Conservation (phyloP, 2,113 vertebrate species). For the Myocastor coypus region DNA sequence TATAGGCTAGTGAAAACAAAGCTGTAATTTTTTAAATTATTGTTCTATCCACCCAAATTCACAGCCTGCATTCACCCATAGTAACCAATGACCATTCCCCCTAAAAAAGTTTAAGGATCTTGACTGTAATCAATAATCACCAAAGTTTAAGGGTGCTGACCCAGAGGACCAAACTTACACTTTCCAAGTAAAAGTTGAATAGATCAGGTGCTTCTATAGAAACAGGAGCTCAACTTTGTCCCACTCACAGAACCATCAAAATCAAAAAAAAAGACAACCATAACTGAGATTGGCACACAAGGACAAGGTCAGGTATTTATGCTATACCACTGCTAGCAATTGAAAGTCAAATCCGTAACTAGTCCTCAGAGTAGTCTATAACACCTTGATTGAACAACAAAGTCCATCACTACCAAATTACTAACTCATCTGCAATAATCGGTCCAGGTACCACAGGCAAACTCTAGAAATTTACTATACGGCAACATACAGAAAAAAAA, state of each 20-base stretch:
- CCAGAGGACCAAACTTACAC: neutral
- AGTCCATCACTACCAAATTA: neutral
- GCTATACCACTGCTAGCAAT: neutral
- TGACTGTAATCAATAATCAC: neutral
- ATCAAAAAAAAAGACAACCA: slow-evolving; percentile 33
- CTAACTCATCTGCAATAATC: neutral
- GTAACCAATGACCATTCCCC: neutral
- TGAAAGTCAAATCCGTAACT: neutral
- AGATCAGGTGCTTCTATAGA: slow-evolving; percentile 6
- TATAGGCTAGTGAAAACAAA: slow-evolving; percentile 10
- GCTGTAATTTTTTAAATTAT: neutral
- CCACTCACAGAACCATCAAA: neutral
- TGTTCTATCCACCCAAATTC: neutral
- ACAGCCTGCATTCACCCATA: neutral
- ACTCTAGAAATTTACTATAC: neutral
- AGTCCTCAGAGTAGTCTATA: slow-evolving; percentile 23
- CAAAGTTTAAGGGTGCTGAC: neutral
- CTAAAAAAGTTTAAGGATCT: neutral
- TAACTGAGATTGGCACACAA: neutral
- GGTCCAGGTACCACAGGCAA: neutral
- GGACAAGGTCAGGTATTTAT: neutral
- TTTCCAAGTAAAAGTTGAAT: neutral
- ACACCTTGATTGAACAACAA: slow-evolving; percentile 42
- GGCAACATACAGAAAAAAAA: neutral
- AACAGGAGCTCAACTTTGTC: slow-evolving; percentile 28